Percentiles rank a stretch among this genome's conserved stretches.
Evolutionary conservation across 2,113 vertebrate species (phyloP).

Genomic region (Centropristis striata): DNA sequence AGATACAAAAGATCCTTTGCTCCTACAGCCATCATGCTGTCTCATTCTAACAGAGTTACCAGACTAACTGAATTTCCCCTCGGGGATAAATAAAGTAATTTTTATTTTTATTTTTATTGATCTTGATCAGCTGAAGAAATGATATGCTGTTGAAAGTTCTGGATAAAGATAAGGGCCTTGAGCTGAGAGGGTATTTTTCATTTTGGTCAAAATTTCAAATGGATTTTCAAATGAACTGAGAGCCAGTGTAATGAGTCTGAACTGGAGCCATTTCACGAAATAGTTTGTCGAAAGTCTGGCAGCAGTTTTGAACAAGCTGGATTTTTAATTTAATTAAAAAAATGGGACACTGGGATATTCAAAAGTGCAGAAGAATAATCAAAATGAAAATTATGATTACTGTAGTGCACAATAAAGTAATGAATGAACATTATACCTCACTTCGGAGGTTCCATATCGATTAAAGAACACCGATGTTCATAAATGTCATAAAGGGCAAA

Average conservation of each 20-base stretch:
- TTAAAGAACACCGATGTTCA: not conserved
- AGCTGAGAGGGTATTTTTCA: not conserved
- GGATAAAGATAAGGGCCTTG: not conserved
- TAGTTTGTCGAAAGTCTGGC: not conserved
- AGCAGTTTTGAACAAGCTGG: not conserved
- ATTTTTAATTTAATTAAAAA: not conserved
- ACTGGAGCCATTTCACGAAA: not conserved
- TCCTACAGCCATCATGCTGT: no score
- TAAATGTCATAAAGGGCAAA: not conserved
- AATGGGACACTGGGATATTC: not conserved
- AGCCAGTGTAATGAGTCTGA: no score
- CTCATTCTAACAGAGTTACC: no score
- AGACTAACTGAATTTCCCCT: no score
- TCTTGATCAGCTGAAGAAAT: no score
- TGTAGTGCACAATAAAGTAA: not conserved
- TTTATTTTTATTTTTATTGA: no score
- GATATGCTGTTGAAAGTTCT: not conserved
- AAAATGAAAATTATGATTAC: not conserved
- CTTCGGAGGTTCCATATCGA: not conserved
- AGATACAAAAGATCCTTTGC: no score
- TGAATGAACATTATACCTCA: not conserved
- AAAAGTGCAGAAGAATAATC: not conserved
- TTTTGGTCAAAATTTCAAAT: not conserved
- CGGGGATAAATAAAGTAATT: no score
- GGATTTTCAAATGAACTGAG: not conserved